These are phyloP conservation scores for Tenthredo amoena DNA, from an alignment of 2,888 invertebrate genomes.

Conservation along the genomic window DNA sequence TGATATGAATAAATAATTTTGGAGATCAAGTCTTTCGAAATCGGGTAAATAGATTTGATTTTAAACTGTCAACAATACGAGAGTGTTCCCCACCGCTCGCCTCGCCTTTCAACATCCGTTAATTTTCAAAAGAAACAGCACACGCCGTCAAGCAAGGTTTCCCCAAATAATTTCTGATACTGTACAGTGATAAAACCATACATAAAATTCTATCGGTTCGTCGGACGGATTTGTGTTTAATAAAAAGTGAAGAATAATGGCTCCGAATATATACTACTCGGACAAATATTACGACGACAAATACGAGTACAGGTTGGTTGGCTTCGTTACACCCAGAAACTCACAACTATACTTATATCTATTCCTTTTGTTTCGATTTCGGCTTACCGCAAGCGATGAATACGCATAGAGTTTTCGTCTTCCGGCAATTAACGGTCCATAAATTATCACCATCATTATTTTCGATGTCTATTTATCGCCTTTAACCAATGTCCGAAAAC, in stretches of 20 bases:
- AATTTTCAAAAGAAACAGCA: constrained; percentile 68
- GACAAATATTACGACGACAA: constrained; percentile 95
- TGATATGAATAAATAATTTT: not conserved
- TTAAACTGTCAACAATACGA: constrained; percentile 22
- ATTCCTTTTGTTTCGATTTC: constrained; percentile 23
- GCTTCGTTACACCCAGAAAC: constrained; percentile 35
- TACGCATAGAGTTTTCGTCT: not conserved
- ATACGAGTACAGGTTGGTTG: constrained; percentile 92
- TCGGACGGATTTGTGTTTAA: constrained; percentile 39
- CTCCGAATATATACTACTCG: constrained; percentile 91
- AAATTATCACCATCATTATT: not conserved
- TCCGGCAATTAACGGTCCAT: not conserved
- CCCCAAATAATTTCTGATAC: constrained; percentile 54
- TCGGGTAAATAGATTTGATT: not conserved
- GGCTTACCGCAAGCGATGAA: not conserved
- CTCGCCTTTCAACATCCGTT: constrained; percentile 67
- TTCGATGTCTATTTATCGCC: not conserved
- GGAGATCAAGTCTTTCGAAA: not conserved
- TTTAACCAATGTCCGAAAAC: not conserved
- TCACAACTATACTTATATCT: not conserved
- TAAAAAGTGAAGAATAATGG: constrained; percentile 69
- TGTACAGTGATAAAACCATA: constrained; percentile 51
- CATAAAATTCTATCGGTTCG: constrained; percentile 37
- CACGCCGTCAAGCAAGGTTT: constrained; percentile 58
- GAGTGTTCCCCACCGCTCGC: constrained; percentile 58